Evolutionary conservation across 1,140 invertebrate genomes (phyloP).

Genomic region (Drosophila funebris): DNA sequence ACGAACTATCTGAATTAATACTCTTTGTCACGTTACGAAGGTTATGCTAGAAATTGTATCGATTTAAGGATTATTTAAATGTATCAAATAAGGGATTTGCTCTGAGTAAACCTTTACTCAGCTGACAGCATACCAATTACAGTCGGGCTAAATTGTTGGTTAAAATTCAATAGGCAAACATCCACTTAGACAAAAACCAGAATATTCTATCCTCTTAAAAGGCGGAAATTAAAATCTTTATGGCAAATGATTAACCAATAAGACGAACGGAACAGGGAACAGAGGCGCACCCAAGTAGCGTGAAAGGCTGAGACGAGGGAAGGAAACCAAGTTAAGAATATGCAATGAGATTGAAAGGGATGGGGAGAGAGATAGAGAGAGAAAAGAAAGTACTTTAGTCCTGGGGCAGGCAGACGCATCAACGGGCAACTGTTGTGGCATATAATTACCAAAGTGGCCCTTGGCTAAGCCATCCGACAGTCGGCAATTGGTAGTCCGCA

Average conservation of each 20-base stretch:
- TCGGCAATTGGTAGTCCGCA: conserved; percentile 2
- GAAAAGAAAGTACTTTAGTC: conserved; percentile 10
- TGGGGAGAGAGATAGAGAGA: conserved; percentile 1
- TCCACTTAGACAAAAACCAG: conserved; percentile 9
- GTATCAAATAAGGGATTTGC: conserved; percentile 23
- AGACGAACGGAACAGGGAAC: conserved; percentile 40
- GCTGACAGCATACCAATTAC: conserved; percentile 55
- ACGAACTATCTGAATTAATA: not conserved
- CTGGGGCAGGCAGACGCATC: conserved; percentile 44
- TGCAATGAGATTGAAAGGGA: not conserved
- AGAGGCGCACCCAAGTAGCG: conserved; percentile 11
- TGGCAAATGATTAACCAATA: conserved; percentile 81
- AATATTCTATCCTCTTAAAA: conserved; percentile 57
- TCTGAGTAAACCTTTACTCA: conserved; percentile 18
- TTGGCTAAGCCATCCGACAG: conserved; percentile 31
- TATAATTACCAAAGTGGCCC: conserved; percentile 77
- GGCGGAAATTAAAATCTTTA: conserved; percentile 82
- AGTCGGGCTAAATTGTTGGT: conserved; percentile 24
- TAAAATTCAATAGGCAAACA: conserved; percentile 66
- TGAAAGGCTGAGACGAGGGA: conserved; percentile 24
- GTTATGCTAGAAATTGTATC: not conserved
- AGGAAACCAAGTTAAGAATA: conserved; percentile 8
- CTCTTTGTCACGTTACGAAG: conserved; percentile 15
- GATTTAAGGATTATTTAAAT: conserved; percentile 6
- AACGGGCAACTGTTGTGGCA: conserved; percentile 69